Evolutionary conservation across 2,113 vertebrate species (phyloP), one percentile per base, ranked within the genome.

Genomic region (Ailurus styani): DNA sequence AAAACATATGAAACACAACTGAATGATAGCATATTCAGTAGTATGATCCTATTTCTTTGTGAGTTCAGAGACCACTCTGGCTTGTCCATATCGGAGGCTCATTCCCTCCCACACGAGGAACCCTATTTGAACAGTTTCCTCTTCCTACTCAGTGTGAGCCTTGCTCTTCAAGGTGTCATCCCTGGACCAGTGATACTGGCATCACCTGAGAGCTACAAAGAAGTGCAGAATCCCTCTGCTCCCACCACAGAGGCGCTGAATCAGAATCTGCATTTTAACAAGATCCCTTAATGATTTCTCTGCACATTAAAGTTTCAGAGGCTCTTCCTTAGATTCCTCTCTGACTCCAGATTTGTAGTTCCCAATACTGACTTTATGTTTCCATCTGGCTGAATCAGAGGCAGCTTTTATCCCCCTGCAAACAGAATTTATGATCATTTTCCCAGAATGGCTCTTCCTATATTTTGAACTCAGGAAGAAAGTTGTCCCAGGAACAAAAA

Each of bases 381-480:
- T 92, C 68, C 42, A 93, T 93, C 70, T 91, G 81, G 68, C 50
- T 95, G 50, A 90, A 57, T 52, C 52, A 66, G 34, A 86, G 29
- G 3, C 20, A 77, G 21, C 78, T 91, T 87, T 96, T 95, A 93
- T 86, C 12, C 21, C n/a, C 73, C 13, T 29, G 34, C 68, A 95
- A 95, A 91, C 14, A 27, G 23, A 91, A 89, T 89, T 94, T 81
- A 72, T 64, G 25, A 42, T 88, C 66, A 31, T 60, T 95, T 11
- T 78, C 62, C 73, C 31, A 52, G 78, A 83, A 72, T 52, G 57
- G 4, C 6, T 60, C 66, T 68, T 93, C 62, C 66, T 82, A 3
- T 77, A 81, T 85, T 92, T 96, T 91, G 66, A 97, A 54, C 25
- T 96, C 72, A 77, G 42, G 45, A 81, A 94, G 47, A n/a, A 92